These are phyloP conservation scores for Polyodon spathula DNA, from an alignment of 2,113 vertebrate species.

Conservation along the genomic window DNA sequence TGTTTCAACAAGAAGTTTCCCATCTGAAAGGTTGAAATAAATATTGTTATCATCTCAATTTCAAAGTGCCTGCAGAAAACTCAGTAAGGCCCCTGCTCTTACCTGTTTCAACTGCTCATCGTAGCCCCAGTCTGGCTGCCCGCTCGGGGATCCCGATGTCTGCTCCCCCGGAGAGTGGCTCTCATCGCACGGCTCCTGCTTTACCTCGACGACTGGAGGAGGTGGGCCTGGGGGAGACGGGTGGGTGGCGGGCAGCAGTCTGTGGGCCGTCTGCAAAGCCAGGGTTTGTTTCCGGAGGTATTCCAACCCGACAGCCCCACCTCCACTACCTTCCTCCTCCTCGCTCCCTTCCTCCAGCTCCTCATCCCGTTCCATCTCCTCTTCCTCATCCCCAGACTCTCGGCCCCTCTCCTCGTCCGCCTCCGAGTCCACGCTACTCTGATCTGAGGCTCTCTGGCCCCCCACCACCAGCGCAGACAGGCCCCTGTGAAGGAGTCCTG, in stretches of 20 bases:
- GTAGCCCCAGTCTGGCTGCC: constrained; percentile 62
- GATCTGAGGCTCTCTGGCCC: constrained; percentile 37
- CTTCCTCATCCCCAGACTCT: constrained; percentile 56
- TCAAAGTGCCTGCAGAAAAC: too few relatives aligned
- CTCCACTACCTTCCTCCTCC: constrained; percentile 31
- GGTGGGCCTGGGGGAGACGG: constrained; percentile 34
- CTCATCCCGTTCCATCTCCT: constrained; percentile 57
- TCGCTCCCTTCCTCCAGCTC: constrained; percentile 42
- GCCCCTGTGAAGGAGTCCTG: constrained; percentile 47
- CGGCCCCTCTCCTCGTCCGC: constrained; percentile 55
- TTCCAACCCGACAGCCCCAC: constrained; percentile 48
- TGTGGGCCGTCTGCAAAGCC: constrained; percentile 43
- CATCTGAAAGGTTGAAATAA: neutral
- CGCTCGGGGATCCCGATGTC: constrained; percentile 41
- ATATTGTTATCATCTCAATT: too few relatives aligned
- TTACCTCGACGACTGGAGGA: constrained; percentile 43
- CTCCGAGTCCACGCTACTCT: constrained; percentile 63
- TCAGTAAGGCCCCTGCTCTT: constrained; percentile 32
- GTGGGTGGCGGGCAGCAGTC: constrained; percentile 45
- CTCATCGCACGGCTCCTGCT: constrained; percentile 70
- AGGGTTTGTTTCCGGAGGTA: constrained; percentile 70
- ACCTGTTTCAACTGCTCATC: constrained; percentile 84
- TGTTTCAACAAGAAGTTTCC: neutral
- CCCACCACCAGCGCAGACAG: constrained; percentile 35
- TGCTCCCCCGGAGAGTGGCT: constrained; percentile 47